Conservation (phyloP, 2,888 invertebrate genomes). For the Anarsia innoxiella region DNA sequence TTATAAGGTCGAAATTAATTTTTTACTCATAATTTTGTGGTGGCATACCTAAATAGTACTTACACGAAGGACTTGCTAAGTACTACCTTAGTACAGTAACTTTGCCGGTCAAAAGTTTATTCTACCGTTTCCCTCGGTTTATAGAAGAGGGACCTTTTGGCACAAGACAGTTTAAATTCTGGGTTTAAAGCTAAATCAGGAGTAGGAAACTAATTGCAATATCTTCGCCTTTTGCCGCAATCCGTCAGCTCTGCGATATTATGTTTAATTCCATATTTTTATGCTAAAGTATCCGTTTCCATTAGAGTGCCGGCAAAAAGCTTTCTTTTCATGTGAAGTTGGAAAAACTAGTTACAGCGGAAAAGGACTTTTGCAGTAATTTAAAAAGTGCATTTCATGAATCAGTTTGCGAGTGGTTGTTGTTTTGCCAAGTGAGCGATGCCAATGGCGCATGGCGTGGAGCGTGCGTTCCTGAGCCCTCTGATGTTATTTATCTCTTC, state of each 20-base stretch:
- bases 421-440: conserved; percentile 6
- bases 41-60: too few relatives aligned
- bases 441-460: not conserved
- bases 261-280: too few relatives aligned
- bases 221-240: not conserved
- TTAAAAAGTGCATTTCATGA: conserved; percentile 8
- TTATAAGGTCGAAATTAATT: too few relatives aligned
- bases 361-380: not conserved
- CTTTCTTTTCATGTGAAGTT: too few relatives aligned
- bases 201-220: not conserved
- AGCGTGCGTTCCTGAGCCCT: conserved; percentile 9
- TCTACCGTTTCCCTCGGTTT: not conserved
- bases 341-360: too few relatives aligned
- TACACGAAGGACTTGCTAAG: not conserved
- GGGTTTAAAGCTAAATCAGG: not conserved
- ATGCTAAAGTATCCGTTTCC: too few relatives aligned
- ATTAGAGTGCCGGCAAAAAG: too few relatives aligned
- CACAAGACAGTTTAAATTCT: not conserved
- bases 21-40: too few relatives aligned
- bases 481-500: conserved; percentile 14
- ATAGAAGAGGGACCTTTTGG: conserved; percentile 6
- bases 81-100: not conserved
- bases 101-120: not conserved
- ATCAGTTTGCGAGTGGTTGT: conserved; percentile 7
- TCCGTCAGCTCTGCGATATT: too few relatives aligned